A percentile compares a stretch with the other conserved stretches of the same genome.
These are phyloP conservation scores for Dissostichus mawsoni DNA, from an alignment of 2,113 vertebrate genomes.

Conservation along the genomic window DNA sequence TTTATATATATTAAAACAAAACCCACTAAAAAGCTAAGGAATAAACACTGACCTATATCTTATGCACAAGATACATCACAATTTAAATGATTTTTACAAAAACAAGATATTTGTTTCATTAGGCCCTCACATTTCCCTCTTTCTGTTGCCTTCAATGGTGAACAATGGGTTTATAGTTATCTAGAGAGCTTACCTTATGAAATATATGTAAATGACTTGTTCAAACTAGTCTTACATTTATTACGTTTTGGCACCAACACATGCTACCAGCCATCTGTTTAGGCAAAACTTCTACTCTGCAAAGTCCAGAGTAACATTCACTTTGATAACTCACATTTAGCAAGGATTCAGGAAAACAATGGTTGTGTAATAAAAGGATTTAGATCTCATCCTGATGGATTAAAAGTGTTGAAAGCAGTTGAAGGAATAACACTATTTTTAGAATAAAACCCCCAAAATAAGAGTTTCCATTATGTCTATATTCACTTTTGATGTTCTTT, in stretches of 20 bases:
- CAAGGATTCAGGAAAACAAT: neutral
- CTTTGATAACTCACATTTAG: too few relatives aligned
- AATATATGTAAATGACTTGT: neutral
- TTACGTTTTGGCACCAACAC: neutral
- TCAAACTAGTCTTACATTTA: neutral
- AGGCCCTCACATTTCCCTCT: neutral
- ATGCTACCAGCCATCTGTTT: neutral
- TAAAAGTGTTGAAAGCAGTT: neutral
- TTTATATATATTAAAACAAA: too few relatives aligned
- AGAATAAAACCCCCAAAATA: constrained; percentile 17
- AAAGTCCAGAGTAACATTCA: too few relatives aligned
- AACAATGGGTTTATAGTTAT: neutral
- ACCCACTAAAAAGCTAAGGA: neutral
- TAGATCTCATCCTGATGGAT: neutral
- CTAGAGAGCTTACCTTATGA: neutral
- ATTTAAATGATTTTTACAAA: neutral
- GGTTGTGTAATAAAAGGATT: neutral
- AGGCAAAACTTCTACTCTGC: neutral
- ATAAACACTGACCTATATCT: neutral
- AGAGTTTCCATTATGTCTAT: constrained; percentile 38
- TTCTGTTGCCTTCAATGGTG: neutral
- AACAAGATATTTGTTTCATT: neutral
- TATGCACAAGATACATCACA: neutral
- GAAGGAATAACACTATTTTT: neutral
- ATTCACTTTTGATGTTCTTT: neutral